Percentiles rank a stretch among this genome's conserved stretches.
These are phyloP conservation scores for Archivesica marissinica DNA, from an alignment of 1,140 invertebrate species.

Conservation along the genomic window DNA sequence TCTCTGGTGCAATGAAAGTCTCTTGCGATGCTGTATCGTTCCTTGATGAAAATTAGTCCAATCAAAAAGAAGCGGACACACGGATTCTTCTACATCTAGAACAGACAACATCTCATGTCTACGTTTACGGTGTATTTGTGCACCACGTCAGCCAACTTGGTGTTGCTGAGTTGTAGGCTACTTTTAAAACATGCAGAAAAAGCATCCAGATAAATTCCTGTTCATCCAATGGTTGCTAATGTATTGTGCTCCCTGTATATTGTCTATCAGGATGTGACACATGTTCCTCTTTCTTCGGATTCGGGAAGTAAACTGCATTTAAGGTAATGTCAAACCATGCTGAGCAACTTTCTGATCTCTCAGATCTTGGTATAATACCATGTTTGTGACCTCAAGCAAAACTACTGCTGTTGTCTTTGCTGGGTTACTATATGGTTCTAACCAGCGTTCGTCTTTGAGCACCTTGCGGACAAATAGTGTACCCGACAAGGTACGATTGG, in stretches of 20 bases:
- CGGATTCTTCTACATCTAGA: background rate
- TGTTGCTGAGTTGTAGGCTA: background rate
- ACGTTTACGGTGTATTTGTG: background rate
- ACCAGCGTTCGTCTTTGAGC: background rate
- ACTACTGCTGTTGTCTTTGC: background rate
- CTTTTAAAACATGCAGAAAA: background rate
- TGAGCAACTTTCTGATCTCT: background rate
- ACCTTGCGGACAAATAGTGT: background rate
- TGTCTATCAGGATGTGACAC: conserved; percentile 3
- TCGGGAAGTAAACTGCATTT: conserved; percentile 1
- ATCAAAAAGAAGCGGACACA: background rate
- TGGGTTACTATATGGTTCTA: background rate
- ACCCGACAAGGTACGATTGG: background rate
- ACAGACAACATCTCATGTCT: background rate
- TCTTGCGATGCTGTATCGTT: background rate
- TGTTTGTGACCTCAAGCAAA: background rate
- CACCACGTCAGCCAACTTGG: background rate
- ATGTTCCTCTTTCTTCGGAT: background rate
- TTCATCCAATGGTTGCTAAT: background rate
- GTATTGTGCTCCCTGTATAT: background rate
- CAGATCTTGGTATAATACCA: background rate
- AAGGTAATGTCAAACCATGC: background rate
- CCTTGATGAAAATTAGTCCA: background rate
- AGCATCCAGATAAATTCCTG: background rate
- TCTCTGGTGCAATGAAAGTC: background rate